Evolutionary conservation across 2,113 vertebrate species (phyloP), one percentile per base, ranked within the genome.

Genomic region (Arothron firmamentum): DNA sequence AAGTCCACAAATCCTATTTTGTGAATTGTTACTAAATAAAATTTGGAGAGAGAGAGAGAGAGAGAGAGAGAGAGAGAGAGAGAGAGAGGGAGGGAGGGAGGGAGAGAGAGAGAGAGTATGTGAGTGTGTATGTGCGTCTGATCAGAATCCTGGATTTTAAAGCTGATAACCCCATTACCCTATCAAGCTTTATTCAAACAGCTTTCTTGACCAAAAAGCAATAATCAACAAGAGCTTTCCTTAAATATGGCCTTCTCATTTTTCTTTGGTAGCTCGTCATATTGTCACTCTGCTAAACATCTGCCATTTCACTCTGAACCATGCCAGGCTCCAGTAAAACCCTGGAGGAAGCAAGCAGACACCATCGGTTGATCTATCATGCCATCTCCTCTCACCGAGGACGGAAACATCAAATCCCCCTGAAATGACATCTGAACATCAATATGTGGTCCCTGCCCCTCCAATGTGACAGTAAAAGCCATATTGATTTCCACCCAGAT

Each of bases 401-500:
- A 84, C 78, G 61, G 78, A 79, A 77, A 81, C 84, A 86, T 87
- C 80, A 84, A 88, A 79, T 87, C 80, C 73, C 79, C 63, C 75
- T 64, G 61, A 83, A 89, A 85, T 85, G 87, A 89, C 86, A 88
- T 84, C 72, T 83, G 75, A 82, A 90, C 87, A 84, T 92, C 89
- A 89, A 88, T 90, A 88, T 68, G 46, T 51, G 61, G 70, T 83
- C 77, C 65, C 65, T 72, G 67, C 77, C 84, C 79, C 77, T 84
- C 67, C 76, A 67, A 83, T 77, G 83, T 87, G 88, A 87, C 86
- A 88, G 87, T 88, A 86, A 91, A 90, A 88, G 89, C 82, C 59
- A 56, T 87, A 91, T 90, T 88, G 90, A 91, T 90, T 91, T 88
- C 86, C 62, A 65, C 63, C 69, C 72, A 76, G 86, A 91, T 90